phyloP scores from a whole-genome alignment of 2,113 vertebrate genomes.

The Galbula dea region DNA sequence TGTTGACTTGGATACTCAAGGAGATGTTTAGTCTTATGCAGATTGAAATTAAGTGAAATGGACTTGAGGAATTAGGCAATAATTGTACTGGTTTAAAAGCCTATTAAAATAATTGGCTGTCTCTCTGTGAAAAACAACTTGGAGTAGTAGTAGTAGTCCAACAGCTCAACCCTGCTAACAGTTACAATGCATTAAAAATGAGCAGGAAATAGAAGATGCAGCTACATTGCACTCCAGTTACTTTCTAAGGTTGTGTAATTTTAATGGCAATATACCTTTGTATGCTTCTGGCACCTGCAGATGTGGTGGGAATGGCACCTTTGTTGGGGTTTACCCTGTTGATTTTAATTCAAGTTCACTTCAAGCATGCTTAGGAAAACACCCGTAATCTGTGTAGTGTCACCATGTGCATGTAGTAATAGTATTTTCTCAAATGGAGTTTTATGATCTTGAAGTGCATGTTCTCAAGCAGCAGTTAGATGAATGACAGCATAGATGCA shows the following conservation, averaged over 20 bases:
- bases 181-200: neutral
- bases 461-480: neutral
- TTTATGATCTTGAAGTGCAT: neutral
- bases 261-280: neutral
- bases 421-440: neutral
- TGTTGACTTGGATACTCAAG: neutral
- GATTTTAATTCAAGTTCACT: neutral
- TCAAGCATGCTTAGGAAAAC: neutral
- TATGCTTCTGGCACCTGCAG: fast-evolving
- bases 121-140: neutral
- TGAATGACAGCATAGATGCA: fast-evolving
- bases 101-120: neutral
- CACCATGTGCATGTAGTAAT: neutral
- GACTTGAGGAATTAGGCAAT: neutral
- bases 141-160: neutral
- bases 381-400: neutral
- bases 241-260: neutral
- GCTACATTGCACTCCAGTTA: neutral
- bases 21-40: neutral
- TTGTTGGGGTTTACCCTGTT: neutral
- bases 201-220: neutral
- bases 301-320: neutral
- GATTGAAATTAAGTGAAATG: neutral
- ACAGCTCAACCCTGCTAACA: neutral
- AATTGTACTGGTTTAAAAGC: neutral